These are phyloP conservation scores for Phyllotreta cruciferae DNA, from an alignment of 2,888 invertebrate species.

Conservation along the genomic window DNA sequence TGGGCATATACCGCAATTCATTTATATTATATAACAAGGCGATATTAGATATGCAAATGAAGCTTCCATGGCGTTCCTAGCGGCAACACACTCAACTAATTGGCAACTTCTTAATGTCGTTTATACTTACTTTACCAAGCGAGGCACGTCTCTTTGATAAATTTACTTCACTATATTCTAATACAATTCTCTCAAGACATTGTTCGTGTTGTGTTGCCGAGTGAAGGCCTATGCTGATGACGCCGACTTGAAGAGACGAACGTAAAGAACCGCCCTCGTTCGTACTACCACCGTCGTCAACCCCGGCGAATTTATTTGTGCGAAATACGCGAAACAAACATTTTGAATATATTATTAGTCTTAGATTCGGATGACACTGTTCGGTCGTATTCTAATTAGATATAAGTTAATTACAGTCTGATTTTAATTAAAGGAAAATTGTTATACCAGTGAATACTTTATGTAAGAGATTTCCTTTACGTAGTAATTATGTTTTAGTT, in stretches of 20 bases:
- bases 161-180: slow-evolving; percentile 57
- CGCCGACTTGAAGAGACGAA: slow-evolving; percentile 34
- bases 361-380: not conserved
- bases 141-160: slow-evolving; percentile 62
- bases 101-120: slow-evolving; percentile 63
- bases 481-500: not conserved
- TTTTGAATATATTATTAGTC: slow-evolving; percentile 22
- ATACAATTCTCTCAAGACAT: slow-evolving; percentile 55
- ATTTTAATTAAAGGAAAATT: not conserved
- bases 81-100: slow-evolving; percentile 60
- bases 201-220: slow-evolving; percentile 39
- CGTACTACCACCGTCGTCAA: not conserved
- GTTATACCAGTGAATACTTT: not conserved
- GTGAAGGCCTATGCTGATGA: slow-evolving; percentile 33
- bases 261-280: slow-evolving; percentile 32
- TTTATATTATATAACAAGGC: slow-evolving; percentile 60
- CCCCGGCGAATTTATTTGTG: slow-evolving; percentile 20
- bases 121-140: slow-evolving; percentile 62
- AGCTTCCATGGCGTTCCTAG: slow-evolving; percentile 52
- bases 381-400: not conserved
- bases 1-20: slow-evolving; percentile 48
- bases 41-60: slow-evolving; percentile 61
- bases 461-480: not conserved
- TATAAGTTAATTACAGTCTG: slow-evolving; percentile 2
- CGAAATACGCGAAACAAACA: slow-evolving; percentile 24